Conservation (phyloP, 2,797 vertebrate species). For the Rallus crepitans region DNA sequence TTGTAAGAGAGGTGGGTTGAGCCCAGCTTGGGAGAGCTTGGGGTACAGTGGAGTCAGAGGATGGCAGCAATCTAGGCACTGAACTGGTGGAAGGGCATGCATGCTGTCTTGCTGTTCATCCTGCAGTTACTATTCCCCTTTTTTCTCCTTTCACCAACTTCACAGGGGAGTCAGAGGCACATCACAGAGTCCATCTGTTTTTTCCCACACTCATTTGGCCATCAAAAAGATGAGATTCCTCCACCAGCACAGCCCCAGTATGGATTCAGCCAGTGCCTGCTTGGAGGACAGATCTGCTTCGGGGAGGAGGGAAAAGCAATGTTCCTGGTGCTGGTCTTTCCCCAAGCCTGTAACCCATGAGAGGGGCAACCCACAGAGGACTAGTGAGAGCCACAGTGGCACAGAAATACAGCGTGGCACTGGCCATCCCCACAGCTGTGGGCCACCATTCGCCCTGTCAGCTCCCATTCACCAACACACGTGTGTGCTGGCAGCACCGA, state of each 20-base stretch:
- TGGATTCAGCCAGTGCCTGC: not conserved
- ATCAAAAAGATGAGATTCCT: not conserved
- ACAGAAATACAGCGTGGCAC: fast-evolving
- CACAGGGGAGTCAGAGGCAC: not conserved
- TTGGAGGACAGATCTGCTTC: fast-evolving
- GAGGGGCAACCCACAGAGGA: not conserved
- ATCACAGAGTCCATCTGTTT: fast-evolving
- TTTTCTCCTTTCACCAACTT: not conserved
- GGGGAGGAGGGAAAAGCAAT: not conserved
- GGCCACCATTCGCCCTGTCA: not conserved
- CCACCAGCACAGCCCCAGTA: not conserved
- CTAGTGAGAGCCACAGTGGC: fast-evolving
- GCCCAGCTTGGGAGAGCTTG: not conserved
- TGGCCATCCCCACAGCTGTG: not conserved
- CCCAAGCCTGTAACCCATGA: not conserved
- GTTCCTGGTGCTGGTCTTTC: not conserved
- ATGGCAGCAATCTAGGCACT: not conserved
- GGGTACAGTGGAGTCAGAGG: too few species aligned
- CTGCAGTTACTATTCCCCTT: not conserved
- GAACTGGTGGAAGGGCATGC: not conserved
- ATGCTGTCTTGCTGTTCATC: not conserved
- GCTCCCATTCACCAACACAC: not conserved
- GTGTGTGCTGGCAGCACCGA: not conserved
- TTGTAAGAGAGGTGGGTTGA: not conserved
- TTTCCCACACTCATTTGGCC: not conserved